phyloP scores from a whole-genome alignment of 2,113 vertebrate species.

The Bubo blakistoni region DNA sequence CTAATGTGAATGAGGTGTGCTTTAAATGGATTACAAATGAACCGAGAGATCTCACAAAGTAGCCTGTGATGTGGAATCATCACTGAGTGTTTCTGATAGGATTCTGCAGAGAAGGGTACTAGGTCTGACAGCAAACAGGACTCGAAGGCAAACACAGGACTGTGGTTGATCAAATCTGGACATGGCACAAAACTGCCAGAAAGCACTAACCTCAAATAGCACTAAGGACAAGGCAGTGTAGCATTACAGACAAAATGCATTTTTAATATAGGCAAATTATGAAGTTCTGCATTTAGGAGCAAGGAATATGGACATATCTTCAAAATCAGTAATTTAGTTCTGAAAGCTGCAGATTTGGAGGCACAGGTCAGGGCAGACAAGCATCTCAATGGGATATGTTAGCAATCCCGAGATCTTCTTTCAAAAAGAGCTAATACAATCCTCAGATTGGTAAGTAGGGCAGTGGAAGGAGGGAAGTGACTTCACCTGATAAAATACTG shows the following conservation, averaged over 20 bases:
- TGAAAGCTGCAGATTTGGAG: neutral
- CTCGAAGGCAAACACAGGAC: neutral
- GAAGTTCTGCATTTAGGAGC: neutral
- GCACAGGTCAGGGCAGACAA: neutral
- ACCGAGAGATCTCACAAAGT: neutral
- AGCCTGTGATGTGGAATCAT: rapidly evolving
- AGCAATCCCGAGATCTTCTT: neutral
- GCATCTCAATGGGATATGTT: neutral
- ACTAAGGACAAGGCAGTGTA: neutral
- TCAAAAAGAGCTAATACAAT: neutral
- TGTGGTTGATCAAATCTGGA: neutral
- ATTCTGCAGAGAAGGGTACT: neutral
- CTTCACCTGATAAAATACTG: neutral
- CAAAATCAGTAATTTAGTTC: neutral
- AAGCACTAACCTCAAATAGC: neutral
- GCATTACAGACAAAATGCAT: neutral
- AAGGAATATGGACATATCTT: neutral
- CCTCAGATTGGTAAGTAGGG: neutral
- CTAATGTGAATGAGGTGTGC: neutral
- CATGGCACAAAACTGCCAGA: neutral
- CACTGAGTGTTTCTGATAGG: neutral
- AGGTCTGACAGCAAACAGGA: neutral
- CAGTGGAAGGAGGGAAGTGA: neutral
- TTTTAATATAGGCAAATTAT: neutral
- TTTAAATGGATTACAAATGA: neutral